phyloP scores from a whole-genome alignment of 2,113 vertebrate species.

The Nycticebus coucang region DNA sequence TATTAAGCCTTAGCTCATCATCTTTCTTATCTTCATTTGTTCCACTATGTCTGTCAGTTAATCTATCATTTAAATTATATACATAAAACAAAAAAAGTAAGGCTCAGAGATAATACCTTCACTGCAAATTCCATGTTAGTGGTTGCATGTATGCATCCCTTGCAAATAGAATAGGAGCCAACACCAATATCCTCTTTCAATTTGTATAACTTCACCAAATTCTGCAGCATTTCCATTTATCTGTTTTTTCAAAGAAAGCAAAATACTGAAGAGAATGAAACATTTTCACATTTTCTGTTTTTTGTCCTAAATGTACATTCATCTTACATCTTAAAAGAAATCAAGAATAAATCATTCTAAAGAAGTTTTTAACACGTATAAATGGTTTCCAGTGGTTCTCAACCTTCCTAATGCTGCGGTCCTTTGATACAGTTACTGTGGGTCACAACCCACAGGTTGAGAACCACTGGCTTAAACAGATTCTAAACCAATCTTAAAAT shows the following conservation, averaged over 20 bases:
- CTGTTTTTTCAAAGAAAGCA: constrained; percentile 85
- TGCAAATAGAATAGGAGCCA: constrained; percentile 98
- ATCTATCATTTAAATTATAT: constrained; percentile 2
- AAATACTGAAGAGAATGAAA: constrained; percentile 42
- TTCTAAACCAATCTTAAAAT: constrained; percentile 18
- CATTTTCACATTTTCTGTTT: constrained; percentile 39
- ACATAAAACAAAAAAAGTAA: constrained; percentile 4
- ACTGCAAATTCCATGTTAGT: constrained; percentile 97
- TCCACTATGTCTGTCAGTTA: neutral
- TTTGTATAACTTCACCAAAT: constrained; percentile 95
- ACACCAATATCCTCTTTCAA: constrained; percentile 98
- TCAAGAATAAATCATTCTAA: constrained; percentile 21
- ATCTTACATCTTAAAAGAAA: constrained; percentile 24
- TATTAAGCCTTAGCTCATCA: neutral
- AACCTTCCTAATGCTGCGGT: too few relatives aligned
- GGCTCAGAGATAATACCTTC: constrained; percentile 87
- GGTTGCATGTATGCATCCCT: constrained; percentile 93
- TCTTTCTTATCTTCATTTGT: constrained; percentile 19
- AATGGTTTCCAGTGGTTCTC: neutral
- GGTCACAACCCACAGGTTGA: too few relatives aligned
- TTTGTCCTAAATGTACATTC: neutral
- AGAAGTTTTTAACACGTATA: constrained; percentile 39
- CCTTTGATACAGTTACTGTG: too few relatives aligned
- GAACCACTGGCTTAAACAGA: neutral
- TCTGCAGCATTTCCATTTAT: constrained; percentile 92